Evolutionary conservation across 2,888 invertebrate species (phyloP).

Genomic region (Scotopteryx bipunctaria): DNA sequence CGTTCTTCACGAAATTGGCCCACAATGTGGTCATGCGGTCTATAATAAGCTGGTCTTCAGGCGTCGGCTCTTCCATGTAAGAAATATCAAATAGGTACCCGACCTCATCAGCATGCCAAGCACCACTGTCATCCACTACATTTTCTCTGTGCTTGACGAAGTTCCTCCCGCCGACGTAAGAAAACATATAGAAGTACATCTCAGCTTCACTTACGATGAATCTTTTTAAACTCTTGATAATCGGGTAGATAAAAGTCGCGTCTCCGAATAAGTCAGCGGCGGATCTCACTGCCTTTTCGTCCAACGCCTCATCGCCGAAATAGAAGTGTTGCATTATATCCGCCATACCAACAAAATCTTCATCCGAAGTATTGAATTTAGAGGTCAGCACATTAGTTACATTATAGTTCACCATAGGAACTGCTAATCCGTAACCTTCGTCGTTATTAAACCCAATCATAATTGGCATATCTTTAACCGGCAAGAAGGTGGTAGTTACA

Average conservation of each 20-base stretch:
- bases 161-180: slow-evolving; percentile 56
- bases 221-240: slow-evolving; percentile 5
- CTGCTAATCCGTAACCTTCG: no score
- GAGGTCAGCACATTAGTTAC: no score
- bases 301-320: no score
- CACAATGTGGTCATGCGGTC: slow-evolving; percentile 54
- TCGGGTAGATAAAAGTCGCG: slow-evolving; percentile 45
- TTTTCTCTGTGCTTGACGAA: slow-evolving; percentile 45
- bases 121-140: slow-evolving; percentile 44
- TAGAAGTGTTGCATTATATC: no score
- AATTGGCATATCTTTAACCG: no score
- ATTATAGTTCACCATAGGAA: no score
- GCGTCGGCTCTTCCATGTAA: slow-evolving; percentile 39
- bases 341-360: no score
- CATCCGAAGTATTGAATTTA: no score
- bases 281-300: no score
- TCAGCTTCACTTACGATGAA: slow-evolving; percentile 16
- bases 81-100: slow-evolving; percentile 53
- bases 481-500: no score
- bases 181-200: slow-evolving; percentile 50
- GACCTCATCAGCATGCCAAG: slow-evolving; percentile 54
- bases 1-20: slow-evolving; percentile 57
- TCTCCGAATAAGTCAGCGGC: slow-evolving; percentile 50
- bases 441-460: no score
- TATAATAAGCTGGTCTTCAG: slow-evolving; percentile 48